Evolutionary conservation across 2,113 vertebrate species (phyloP).

Genomic region (Xyliphius kryptos): DNA sequence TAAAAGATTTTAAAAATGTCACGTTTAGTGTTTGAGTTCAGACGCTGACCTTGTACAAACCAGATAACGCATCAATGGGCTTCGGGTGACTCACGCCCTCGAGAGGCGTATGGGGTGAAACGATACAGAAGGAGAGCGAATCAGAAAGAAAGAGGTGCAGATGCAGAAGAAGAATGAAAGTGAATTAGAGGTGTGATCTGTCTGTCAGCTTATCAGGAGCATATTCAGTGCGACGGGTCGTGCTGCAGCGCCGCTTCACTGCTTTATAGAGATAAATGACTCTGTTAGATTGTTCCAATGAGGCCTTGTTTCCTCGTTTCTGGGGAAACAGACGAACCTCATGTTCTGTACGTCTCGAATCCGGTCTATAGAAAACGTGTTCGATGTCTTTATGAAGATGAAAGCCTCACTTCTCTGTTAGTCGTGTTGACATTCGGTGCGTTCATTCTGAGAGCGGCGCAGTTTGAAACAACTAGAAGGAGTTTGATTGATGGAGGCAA

Average conservation of each 20-base stretch:
- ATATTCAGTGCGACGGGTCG: conserved; percentile 20
- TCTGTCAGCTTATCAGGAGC: not conserved
- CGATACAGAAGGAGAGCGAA: not conserved
- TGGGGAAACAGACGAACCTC: conserved; percentile 35
- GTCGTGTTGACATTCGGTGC: not conserved
- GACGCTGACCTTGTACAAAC: too few relatives aligned
- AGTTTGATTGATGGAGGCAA: conserved; percentile 23
- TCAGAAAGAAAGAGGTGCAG: not conserved
- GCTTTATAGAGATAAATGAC: conserved; percentile 51
- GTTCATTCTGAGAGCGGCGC: not conserved
- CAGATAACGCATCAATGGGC: too few relatives aligned
- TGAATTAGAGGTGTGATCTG: not conserved
- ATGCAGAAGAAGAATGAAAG: not conserved
- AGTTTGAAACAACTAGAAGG: not conserved
- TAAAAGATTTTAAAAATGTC: too few relatives aligned
- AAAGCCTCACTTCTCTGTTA: not conserved
- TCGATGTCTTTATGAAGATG: not conserved
- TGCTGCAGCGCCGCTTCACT: conserved; percentile 19
- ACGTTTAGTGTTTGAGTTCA: too few relatives aligned
- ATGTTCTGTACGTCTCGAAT: not conserved
- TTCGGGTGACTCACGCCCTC: too few relatives aligned
- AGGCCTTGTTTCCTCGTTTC: conserved; percentile 39
- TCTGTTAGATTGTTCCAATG: conserved; percentile 42
- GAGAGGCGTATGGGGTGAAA: not conserved
- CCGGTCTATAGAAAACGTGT: not conserved